Evolutionary conservation across 2,113 vertebrate species (phyloP), one percentile per base, ranked within the genome.

Genomic region (Melanerpes aurifrons): DNA sequence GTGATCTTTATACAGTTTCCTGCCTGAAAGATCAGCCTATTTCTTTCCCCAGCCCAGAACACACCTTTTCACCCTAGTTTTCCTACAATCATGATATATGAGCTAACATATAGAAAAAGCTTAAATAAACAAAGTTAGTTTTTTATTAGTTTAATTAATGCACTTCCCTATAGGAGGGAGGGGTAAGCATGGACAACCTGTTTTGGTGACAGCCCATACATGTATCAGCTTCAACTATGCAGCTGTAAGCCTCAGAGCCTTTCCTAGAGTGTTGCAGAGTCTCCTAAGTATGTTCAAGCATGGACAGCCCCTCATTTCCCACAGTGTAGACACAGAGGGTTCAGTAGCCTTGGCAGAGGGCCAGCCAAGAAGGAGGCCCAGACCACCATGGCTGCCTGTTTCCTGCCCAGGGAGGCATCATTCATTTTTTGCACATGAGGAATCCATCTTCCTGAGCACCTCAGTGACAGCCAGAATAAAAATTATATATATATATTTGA

Each of bases 301-400:
- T 26, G 56, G 4, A 15, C 47, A 77, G 40, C 21, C 3, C 32
- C 25, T 4, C 9, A 53, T 53, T 53, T 2, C 10, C 3, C 4
- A 22, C 7, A 18, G 3, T 11, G 19, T 1, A 48, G 31, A 24
- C 32, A 74, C 53, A 40, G 61, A 71, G 21, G 24, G 24, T 29
- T 53, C 0, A 1, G 54, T 29, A 32, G 24, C 48, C n/a, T 78
- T 50, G 8, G 9, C 31, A 22, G 56, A 58, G 9, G 28, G 25
- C 11, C 47, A 62, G 63, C 18, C 53, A 69, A 26, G 40, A 22
- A 58, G 78, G 35, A 78, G 56, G n/a, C 37, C 31, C 26, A 7
- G n/a, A 35, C 31, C 48, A 59, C 29, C 3, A 0, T 0, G 0
- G 66, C 37, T 78, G 37, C 43, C 20, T 21, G 15, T 61, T 63